A percentile compares a stretch with the other conserved stretches of the same genome.
Conservation (phyloP, 37 sponge, comb jelly and placozoan species). For the Cliona cf. orientalis region DNA sequence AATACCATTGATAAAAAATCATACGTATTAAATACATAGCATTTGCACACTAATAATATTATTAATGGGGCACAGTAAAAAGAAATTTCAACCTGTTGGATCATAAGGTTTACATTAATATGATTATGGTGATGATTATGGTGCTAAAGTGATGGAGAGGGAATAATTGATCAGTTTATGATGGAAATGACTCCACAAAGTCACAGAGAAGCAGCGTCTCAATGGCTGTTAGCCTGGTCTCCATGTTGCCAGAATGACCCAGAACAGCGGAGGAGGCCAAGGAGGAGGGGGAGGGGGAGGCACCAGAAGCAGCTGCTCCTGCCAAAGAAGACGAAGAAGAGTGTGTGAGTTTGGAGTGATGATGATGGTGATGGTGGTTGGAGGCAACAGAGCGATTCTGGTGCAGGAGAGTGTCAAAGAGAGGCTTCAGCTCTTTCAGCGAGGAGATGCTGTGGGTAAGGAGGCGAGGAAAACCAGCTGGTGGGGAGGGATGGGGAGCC, state of each 20-base stretch:
- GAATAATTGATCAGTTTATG: too few relatives aligned
- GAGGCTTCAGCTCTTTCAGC: slow-evolving; percentile 26
- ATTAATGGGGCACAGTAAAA: too few relatives aligned
- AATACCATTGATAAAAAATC: too few relatives aligned
- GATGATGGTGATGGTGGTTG: neutral
- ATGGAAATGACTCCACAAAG: slow-evolving; percentile 35
- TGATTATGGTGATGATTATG: too few relatives aligned
- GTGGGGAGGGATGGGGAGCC: neutral
- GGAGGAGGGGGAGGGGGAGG: neutral
- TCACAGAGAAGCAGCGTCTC: slow-evolving; percentile 33
- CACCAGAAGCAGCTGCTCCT: neutral
- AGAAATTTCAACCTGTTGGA: too few relatives aligned
- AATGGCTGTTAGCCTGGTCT: neutral
- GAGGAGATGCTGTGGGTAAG: slow-evolving; percentile 27
- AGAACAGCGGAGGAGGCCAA: neutral
- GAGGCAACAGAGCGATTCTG: neutral
- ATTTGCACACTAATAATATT: too few relatives aligned
- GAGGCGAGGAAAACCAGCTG: slow-evolving; percentile 15
- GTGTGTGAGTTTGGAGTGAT: neutral
- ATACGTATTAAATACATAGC: too few relatives aligned
- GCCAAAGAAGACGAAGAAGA: neutral
- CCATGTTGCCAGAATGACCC: neutral
- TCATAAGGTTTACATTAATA: too few relatives aligned
- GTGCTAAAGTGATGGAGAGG: too few relatives aligned
- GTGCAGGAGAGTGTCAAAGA: slow-evolving; percentile 24